Evolutionary conservation across 2,888 invertebrate species (phyloP), one percentile per base, ranked within the genome.

Genomic region (Hydriomena furcata): DNA sequence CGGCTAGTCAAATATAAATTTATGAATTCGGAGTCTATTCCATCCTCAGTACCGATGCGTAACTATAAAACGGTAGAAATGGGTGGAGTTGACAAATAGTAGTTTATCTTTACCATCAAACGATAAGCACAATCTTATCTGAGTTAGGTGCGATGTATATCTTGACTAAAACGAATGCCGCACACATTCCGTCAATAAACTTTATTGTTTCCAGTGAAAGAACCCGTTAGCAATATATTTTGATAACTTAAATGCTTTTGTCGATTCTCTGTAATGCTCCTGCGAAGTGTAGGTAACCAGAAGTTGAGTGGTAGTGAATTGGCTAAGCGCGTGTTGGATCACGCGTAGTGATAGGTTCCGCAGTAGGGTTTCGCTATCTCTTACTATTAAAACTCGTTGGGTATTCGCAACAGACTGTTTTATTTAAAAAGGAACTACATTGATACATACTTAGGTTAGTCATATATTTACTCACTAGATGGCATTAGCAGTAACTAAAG

Each of bases 61-160:
- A 73, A 67, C 61, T 63, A 73, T 73, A 73, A 75, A 62, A 73
- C 75, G 66, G 76, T 79, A 77, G 85, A 80, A 79, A 69, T 68
- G 66, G 63, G 62, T 67, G 69, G 59, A 69, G 73, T 68, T 68
- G 52, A 66, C 78, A 83, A 82, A 84, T 86, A 80, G 89, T 88
- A 90, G 86, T 84, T 88, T 82, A 86, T 87, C 84, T 82, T 71
- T 58, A 71, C 71, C 76, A 87, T 86, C 81, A 79, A 73, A 61
- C 66, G 84, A 86, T 88, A 88, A 69, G 61, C 31, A 10, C 49
- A 66, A 84, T 84, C 84, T 85, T 68, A 86, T 88, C 86, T 69
- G 52, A 58, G 2, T 66, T 66, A 61, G 44, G 57, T 64, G 65
- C 54, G 76, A 79, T 78, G 66, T 61, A 77, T 78, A 85, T 84